Percentiles rank a stretch among this genome's conserved stretches.
These are phyloP conservation scores for Stenolophus ochropezus DNA, from an alignment of 2,888 invertebrate species.

Conservation along the genomic window DNA sequence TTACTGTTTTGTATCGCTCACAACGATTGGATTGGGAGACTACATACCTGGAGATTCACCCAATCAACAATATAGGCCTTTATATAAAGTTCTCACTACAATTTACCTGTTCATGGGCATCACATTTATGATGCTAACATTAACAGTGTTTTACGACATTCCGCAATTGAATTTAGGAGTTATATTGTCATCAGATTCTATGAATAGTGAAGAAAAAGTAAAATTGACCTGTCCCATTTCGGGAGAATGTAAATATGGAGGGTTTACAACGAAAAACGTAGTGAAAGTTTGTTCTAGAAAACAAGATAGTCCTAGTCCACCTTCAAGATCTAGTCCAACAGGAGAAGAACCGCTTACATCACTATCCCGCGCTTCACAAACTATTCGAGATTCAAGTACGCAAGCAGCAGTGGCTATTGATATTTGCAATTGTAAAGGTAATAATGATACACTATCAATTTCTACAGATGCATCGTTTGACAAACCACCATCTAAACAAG, in stretches of 20 bases:
- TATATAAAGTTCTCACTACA: constrained; percentile 89
- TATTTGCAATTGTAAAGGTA: too few relatives aligned
- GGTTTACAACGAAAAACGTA: constrained; percentile 68
- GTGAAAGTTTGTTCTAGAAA: constrained; percentile 75
- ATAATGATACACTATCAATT: too few relatives aligned
- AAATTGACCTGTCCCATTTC: constrained; percentile 77
- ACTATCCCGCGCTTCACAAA: not conserved
- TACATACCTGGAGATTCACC: constrained; percentile 90
- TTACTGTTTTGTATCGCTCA: constrained; percentile 93
- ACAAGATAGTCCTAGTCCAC: constrained; percentile 82
- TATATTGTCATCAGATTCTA: constrained; percentile 80
- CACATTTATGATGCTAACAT: constrained; percentile 87
- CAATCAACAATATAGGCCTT: constrained; percentile 83
- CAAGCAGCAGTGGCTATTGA: too few relatives aligned
- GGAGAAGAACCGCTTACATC: not conserved
- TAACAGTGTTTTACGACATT: constrained; percentile 91
- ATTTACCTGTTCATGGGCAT: constrained; percentile 88
- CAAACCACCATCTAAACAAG: too few relatives aligned
- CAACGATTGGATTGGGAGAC: constrained; percentile 92
- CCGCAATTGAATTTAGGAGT: constrained; percentile 90
- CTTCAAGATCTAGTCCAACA: not conserved
- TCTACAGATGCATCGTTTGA: too few relatives aligned
- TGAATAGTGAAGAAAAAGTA: constrained; percentile 78
- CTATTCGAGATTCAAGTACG: not conserved
- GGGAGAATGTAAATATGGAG: constrained; percentile 63